phyloP scores from a whole-genome alignment of 2,113 vertebrate genomes.

The Phocoena sinus region DNA sequence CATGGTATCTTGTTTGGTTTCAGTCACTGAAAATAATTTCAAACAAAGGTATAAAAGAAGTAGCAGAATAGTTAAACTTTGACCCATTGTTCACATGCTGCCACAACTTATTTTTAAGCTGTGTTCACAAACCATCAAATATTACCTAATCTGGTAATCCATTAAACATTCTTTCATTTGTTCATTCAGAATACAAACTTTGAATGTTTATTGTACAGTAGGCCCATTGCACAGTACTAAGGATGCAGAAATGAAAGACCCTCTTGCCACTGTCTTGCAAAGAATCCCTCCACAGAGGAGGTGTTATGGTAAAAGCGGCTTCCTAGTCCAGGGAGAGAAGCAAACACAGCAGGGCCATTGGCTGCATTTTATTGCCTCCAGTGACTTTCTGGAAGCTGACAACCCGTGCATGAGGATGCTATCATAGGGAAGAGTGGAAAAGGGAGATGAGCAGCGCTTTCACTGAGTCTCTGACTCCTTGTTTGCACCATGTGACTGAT shows the following conservation, averaged over 20 bases:
- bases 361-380: background rate
- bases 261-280: background rate
- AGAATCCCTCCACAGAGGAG: background rate
- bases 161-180: background rate
- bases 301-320: background rate
- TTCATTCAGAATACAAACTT: background rate
- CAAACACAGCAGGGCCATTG: background rate
- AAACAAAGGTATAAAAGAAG: background rate
- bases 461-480: background rate
- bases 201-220: background rate
- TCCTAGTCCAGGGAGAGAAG: background rate
- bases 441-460: background rate
- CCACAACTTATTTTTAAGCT: constrained; percentile 17
- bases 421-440: background rate
- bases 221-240: background rate
- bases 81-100: background rate
- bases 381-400: background rate
- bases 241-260: background rate
- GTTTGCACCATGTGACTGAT: constrained; percentile 7
- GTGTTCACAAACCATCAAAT: background rate
- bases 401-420: background rate
- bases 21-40: constrained; percentile 29
- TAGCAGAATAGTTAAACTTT: background rate
- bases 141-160: background rate
- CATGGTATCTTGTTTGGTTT: background rate